Evolutionary conservation across 2,888 invertebrate species (phyloP).

Genomic region (Drosophila robusta): DNA sequence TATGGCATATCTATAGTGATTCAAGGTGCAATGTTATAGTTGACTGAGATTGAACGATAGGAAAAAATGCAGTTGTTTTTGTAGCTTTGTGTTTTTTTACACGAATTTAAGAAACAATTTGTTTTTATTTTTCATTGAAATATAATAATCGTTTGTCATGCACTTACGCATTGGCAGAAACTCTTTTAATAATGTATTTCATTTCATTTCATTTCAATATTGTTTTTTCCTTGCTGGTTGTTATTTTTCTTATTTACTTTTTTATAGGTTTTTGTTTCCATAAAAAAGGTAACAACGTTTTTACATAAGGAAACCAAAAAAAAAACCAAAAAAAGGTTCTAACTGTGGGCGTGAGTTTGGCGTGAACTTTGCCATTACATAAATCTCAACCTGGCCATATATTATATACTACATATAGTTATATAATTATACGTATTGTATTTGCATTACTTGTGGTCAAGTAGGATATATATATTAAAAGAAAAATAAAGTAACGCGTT

Average conservation of each 20-base stretch:
- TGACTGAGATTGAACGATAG: slow-evolving; percentile 9
- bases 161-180: slow-evolving; percentile 71
- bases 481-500: slow-evolving; percentile 31
- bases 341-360: slow-evolving; percentile 61
- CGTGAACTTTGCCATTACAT: slow-evolving; percentile 43
- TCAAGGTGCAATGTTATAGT: slow-evolving; percentile 3
- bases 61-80: slow-evolving; percentile 29
- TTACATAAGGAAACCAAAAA: slow-evolving; percentile 66
- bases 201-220: slow-evolving; percentile 57
- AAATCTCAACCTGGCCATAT: slow-evolving; percentile 65
- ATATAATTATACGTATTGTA: slow-evolving; percentile 36
- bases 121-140: slow-evolving; percentile 80
- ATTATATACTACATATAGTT: slow-evolving; percentile 36
- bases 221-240: slow-evolving; percentile 20
- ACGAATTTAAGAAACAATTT: slow-evolving; percentile 82
- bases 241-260: slow-evolving; percentile 19
- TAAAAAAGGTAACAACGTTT: slow-evolving; percentile 75
- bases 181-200: slow-evolving; percentile 52
- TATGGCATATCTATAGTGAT: background rate
- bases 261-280: slow-evolving; percentile 38
- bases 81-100: slow-evolving; percentile 77
- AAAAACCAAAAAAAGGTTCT: slow-evolving; percentile 52
- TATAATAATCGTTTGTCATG: slow-evolving; percentile 80
- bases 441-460: slow-evolving; percentile 42
- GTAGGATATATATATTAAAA: slow-evolving; percentile 31